Evolutionary conservation across 2,113 vertebrate species (phyloP).

Genomic region (Alosa alosa): DNA sequence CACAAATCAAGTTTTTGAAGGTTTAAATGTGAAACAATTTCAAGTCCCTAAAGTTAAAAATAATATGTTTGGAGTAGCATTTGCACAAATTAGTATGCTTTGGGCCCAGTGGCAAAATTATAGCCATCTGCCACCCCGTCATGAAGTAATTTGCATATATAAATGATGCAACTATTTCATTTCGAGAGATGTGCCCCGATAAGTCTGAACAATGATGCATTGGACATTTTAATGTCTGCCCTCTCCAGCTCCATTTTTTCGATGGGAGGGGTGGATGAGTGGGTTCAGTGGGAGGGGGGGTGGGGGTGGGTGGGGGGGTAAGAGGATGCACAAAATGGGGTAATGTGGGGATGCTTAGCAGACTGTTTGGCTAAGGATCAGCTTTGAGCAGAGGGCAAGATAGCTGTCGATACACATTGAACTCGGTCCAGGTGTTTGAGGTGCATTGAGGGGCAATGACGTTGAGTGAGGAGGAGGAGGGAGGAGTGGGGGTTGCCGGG

Average conservation of each 20-base stretch:
- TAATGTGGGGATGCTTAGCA: background rate
- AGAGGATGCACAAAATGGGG: background rate
- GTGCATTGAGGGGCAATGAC: background rate
- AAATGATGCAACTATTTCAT: constrained; percentile 21
- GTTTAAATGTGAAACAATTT: background rate
- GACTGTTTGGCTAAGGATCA: background rate
- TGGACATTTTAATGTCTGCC: background rate
- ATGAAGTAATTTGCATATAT: background rate
- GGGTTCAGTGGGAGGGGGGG: too few species aligned
- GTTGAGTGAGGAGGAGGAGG: background rate
- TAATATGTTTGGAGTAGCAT: background rate
- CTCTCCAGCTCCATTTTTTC: background rate
- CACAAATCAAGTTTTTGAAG: background rate
- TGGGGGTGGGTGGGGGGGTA: too few species aligned
- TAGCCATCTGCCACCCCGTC: background rate
- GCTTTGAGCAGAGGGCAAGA: constrained; percentile 2
- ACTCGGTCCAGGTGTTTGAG: background rate
- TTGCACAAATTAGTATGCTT: background rate
- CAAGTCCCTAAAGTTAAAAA: background rate
- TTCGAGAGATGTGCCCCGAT: constrained; percentile 11
- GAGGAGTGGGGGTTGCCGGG: too few species aligned
- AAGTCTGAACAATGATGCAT: background rate
- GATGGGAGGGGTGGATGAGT: background rate
- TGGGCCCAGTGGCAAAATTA: background rate
- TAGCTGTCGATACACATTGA: background rate